phyloP scores from a whole-genome alignment of 2,797 vertebrate species.

The Phalloptychus januarius region DNA sequence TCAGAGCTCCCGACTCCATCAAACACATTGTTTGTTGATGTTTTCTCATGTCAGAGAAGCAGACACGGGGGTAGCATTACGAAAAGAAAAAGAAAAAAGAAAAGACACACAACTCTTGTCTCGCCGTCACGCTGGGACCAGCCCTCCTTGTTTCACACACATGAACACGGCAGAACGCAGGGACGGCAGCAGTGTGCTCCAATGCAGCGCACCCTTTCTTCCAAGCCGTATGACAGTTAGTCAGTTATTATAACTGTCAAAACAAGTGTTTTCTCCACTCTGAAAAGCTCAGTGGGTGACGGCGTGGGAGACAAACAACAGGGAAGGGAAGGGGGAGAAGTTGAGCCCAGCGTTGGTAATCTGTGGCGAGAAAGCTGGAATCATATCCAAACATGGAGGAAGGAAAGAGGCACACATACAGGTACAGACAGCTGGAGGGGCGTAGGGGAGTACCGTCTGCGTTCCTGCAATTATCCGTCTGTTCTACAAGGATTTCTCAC shows the following conservation, averaged over 20 bases:
- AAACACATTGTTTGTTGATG: slow-evolving; percentile 18
- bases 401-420: neutral
- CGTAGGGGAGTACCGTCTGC: neutral
- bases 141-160: slow-evolving; percentile 22
- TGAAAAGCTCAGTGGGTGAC: slow-evolving; percentile 49
- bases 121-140: slow-evolving; percentile 21
- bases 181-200: slow-evolving; percentile 36
- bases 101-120: slow-evolving; percentile 5
- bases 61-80: slow-evolving; percentile 26
- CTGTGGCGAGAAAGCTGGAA: slow-evolving; percentile 29
- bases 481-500: slow-evolving; percentile 2
- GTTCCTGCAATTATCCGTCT: slow-evolving; percentile 15
- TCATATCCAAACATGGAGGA: slow-evolving; percentile 25
- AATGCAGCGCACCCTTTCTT: slow-evolving; percentile 45
- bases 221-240: slow-evolving; percentile 69
- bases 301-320: slow-evolving; percentile 45
- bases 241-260: slow-evolving; percentile 74
- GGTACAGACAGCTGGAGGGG: neutral
- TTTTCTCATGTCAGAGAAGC: slow-evolving; percentile 11
- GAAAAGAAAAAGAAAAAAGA: slow-evolving; percentile 1
- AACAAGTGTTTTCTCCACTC: slow-evolving; percentile 67
- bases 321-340: slow-evolving; percentile 7
- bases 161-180: slow-evolving; percentile 17
- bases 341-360: slow-evolving; percentile 28
- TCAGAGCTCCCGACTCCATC: slow-evolving; percentile 29